Conservation (phyloP, 1,140 invertebrate species). For the Monochamus saltuarius region DNA sequence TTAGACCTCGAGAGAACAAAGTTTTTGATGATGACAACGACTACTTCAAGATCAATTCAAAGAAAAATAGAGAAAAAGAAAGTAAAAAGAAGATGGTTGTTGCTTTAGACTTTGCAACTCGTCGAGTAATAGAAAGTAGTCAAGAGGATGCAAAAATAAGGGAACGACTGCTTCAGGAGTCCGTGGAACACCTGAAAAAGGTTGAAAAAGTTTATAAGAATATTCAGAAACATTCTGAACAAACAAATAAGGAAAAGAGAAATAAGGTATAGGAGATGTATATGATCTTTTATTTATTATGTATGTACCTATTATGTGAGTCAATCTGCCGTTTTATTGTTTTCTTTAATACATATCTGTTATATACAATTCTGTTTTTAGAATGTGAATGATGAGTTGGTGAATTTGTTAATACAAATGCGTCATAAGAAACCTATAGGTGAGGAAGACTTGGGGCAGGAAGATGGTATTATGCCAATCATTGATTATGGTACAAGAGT, state of each 20-base stretch:
- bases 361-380: conserved; percentile 17
- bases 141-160: conserved; percentile 37
- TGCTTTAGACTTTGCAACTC: conserved; percentile 83
- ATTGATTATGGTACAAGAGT: conserved; percentile 33
- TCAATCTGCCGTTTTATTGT: too few relatives aligned
- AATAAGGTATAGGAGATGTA: conserved; percentile 11
- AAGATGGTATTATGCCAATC: conserved; percentile 37
- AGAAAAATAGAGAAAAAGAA: conserved; percentile 67
- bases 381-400: conserved; percentile 38
- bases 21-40: conserved; percentile 95
- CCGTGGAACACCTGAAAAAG: conserved; percentile 38
- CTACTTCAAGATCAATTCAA: conserved; percentile 82
- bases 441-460: conserved; percentile 34
- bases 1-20: conserved; percentile 62
- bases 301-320: background rate
- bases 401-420: conserved; percentile 42
- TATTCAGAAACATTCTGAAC: conserved; percentile 34
- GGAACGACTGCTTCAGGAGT: conserved; percentile 36
- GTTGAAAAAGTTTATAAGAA: conserved; percentile 40
- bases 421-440: conserved; percentile 37
- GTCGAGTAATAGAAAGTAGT: conserved; percentile 51
- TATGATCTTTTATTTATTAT: conserved; percentile 2
- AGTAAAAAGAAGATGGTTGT: conserved; percentile 60
- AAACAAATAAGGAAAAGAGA: conserved; percentile 9
- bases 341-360: too few relatives aligned